Evolutionary conservation across 2,888 invertebrate genomes (phyloP), one percentile per base, ranked within the genome.

Genomic region (Stomorhina lunata): DNA sequence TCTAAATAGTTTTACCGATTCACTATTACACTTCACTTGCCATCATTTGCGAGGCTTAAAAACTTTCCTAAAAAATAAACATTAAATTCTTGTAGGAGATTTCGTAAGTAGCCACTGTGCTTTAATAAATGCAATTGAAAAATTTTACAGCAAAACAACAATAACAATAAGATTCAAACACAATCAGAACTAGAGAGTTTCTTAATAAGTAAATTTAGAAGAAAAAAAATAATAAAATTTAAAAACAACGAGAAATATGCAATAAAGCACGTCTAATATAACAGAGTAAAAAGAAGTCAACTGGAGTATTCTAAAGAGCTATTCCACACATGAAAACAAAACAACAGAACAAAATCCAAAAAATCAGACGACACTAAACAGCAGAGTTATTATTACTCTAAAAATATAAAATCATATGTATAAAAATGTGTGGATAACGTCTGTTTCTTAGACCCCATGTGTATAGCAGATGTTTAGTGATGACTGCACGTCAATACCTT

Each of bases 401-500:
- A 25, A 65, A 53, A 15, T 29, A 73, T 22, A 15, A 68, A 69
- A 20, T 40, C 22, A 37, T 37, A 37, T 59, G 55, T 48, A 37
- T n/a, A n/a, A n/a, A n/a, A 5, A 57, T 50, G 10, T 29, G 40
- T 29, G 10, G 12, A 20, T 40, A 50, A 17, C 1, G 2, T 45
- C 32, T 59, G 43, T 73, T 80, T 55, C 65, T 59, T 32, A 37
- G 29, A 6, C 45, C n/a, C n/a, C 79, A 83, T 66, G 57, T 80
- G 80, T 77, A 59, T 40, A 77, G 77, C 80, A 80, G 80, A 83
- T 83, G 83, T 83, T 77, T 68, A 76, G 65, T 79, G 77, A 78
- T 76, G 80, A 65, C 65, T 69, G 65, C 32, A 59, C 5, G 29
- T 48, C 63, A 63, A 65, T 50, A 59, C 17, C 27, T n/a, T n/a